phyloP scores from a whole-genome alignment of 1,140 invertebrate species.

The Ooceraea biroi region DNA sequence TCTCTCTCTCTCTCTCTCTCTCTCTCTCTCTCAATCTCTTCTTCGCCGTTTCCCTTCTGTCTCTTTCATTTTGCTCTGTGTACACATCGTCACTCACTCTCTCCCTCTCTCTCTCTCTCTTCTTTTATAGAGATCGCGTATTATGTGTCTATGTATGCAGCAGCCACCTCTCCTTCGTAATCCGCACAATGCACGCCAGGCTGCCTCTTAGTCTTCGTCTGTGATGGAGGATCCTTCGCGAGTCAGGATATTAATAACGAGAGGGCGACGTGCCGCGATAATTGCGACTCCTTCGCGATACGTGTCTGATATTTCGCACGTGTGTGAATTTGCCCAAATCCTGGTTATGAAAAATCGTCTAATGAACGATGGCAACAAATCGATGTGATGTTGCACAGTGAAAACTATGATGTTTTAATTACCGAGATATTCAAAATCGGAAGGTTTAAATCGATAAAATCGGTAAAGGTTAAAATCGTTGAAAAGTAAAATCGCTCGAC shows the following conservation, averaged over 20 bases:
- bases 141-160: too few species aligned
- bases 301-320: not conserved
- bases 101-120: constrained; percentile 24
- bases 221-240: constrained; percentile 64
- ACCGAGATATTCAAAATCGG: not conserved
- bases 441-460: not conserved
- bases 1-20: constrained; percentile 28
- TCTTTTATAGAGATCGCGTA: constrained; percentile 7
- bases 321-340: too few species aligned
- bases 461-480: too few species aligned
- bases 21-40: constrained; percentile 29
- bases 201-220: constrained; percentile 50
- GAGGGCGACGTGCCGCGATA: not conserved
- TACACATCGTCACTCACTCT: not conserved
- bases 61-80: constrained; percentile 1
- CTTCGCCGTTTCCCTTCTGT: constrained; percentile 26
- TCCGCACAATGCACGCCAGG: constrained; percentile 67
- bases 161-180: constrained; percentile 67
- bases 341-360: too few species aligned
- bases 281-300: not conserved
- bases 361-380: not conserved
- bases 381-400: not conserved
- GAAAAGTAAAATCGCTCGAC: not conserved
- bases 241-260: constrained; percentile 45
- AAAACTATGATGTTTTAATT: not conserved